These are phyloP conservation scores for Drosophila miranda DNA, from an alignment of 1,140 invertebrate species.

Conservation along the genomic window DNA sequence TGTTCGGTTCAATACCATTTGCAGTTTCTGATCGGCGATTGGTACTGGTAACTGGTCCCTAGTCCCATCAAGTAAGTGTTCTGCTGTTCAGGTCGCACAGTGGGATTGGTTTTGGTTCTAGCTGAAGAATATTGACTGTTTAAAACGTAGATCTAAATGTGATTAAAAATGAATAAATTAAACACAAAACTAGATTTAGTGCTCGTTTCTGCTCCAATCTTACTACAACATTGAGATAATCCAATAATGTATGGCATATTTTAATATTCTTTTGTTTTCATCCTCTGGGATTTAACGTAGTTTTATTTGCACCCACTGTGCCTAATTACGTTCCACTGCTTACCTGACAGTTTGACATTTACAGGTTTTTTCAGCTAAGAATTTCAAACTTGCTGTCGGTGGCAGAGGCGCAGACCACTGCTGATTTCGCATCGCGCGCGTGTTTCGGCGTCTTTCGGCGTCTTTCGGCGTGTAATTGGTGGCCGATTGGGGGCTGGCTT, in stretches of 20 bases:
- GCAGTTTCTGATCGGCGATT: conserved; percentile 31
- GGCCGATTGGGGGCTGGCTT: conserved; percentile 4
- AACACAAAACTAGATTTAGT: too few relatives aligned
- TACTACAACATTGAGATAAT: too few relatives aligned
- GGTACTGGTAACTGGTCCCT: conserved; percentile 5
- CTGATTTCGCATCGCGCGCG: conserved; percentile 23
- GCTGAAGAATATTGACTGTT: neutral
- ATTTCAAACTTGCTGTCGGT: conserved; percentile 43
- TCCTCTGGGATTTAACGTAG: too few relatives aligned
- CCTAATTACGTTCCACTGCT: neutral
- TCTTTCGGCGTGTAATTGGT: conserved; percentile 12
- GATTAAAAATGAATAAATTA: too few relatives aligned
- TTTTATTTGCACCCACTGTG: conserved; percentile 31
- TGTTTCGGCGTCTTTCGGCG: too few relatives aligned
- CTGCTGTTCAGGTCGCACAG: conserved; percentile 26
- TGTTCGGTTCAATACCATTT: conserved; percentile 48
- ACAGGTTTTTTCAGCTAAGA: conserved; percentile 40
- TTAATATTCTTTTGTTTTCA: too few relatives aligned
- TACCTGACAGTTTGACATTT: conserved; percentile 58
- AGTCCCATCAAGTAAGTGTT: conserved; percentile 48
- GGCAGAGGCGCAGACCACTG: conserved; percentile 13
- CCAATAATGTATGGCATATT: too few relatives aligned
- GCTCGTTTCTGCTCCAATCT: too few relatives aligned
- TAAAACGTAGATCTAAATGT: neutral
- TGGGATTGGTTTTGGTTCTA: conserved; percentile 3